Percentiles rank a stretch among this genome's conserved stretches.
phyloP scores from a whole-genome alignment of 2,888 invertebrate genomes.

The Bhutanitis thaidina region DNA sequence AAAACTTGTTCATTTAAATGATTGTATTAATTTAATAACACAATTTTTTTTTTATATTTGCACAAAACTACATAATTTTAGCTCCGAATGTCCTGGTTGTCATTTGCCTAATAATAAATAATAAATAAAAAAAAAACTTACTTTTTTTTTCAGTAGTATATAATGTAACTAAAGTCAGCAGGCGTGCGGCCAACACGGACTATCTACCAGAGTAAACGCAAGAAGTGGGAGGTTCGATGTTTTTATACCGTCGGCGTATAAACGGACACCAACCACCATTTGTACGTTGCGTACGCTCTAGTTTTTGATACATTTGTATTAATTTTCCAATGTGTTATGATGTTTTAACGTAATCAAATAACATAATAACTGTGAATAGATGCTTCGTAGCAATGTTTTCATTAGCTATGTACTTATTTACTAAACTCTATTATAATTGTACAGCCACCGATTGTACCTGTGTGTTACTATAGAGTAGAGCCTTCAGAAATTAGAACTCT shows the following conservation, averaged over 20 bases:
- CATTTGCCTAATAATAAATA: not conserved
- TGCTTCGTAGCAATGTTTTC: no score
- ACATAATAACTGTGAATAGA: not conserved
- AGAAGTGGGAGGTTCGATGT: slow-evolving; percentile 46
- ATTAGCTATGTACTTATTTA: not conserved
- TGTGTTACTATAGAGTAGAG: no score
- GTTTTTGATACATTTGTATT: not conserved
- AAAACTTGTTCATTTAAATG: no score
- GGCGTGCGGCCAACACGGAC: slow-evolving; percentile 34
- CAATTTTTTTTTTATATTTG: no score
- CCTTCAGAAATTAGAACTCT: no score
- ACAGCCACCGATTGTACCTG: no score
- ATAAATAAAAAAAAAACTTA: slow-evolving; percentile 37
- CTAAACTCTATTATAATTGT: not conserved
- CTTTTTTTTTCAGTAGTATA: slow-evolving; percentile 36
- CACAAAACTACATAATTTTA: no score
- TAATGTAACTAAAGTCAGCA: not conserved
- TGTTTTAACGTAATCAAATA: not conserved
- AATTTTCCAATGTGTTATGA: not conserved
- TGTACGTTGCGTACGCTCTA: slow-evolving; percentile 12
- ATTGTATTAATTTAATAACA: no score
- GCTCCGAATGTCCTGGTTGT: no score
- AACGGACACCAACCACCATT: slow-evolving; percentile 24
- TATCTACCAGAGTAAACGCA: slow-evolving; percentile 41
- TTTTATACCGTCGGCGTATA: slow-evolving; percentile 38